Evolutionary conservation across 2,113 vertebrate genomes (phyloP).

Genomic region (Varanus komodoensis): DNA sequence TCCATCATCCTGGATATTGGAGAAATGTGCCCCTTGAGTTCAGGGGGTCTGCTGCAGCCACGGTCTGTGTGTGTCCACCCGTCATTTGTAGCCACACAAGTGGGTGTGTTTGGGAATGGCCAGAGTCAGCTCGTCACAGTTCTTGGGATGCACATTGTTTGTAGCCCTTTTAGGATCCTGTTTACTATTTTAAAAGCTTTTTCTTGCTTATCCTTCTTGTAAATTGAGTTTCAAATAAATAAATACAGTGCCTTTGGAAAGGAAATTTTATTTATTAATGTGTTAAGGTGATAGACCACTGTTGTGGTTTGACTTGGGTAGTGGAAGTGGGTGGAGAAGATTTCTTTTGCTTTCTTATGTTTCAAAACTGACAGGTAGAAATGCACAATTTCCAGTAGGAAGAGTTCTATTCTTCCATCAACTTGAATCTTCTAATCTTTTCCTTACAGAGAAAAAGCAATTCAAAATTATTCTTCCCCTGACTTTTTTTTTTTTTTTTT

Average conservation of each 20-base stretch:
- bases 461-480: not conserved
- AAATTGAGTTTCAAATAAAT: not conserved
- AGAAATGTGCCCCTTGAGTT: not conserved
- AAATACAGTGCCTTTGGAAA: slow-evolving; percentile 32
- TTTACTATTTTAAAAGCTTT: not conserved
- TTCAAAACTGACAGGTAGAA: not conserved
- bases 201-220: not conserved
- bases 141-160: not conserved
- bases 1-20: not conserved
- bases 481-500: not conserved
- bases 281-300: not conserved
- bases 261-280: slow-evolving; percentile 1
- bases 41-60: not conserved
- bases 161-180: not conserved
- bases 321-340: too few species aligned
- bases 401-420: slow-evolving; percentile 16
- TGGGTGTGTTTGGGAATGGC: not conserved
- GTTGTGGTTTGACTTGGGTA: not conserved
- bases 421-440: slow-evolving; percentile 5
- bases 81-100: not conserved
- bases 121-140: not conserved
- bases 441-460: not conserved
- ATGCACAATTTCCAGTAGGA: slow-evolving; percentile 13
- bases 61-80: not conserved
- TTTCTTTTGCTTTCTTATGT: not conserved